A percentile compares a stretch with the other conserved stretches of the same genome.
These are phyloP conservation scores for Tetraodon nigroviridis DNA, from an alignment of 2,113 vertebrate genomes.

Conservation along the genomic window DNA sequence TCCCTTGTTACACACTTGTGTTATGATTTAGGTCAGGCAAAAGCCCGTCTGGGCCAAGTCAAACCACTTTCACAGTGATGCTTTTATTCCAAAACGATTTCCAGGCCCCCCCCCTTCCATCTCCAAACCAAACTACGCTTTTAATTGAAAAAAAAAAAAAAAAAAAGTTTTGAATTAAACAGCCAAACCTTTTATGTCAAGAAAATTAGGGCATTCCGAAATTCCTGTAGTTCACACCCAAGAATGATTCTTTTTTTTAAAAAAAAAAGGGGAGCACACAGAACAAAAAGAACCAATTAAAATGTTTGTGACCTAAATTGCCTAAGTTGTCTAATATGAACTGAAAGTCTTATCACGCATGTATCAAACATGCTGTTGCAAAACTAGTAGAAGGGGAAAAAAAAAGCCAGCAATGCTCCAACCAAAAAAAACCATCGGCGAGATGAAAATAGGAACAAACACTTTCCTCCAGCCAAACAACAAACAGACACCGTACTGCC, in stretches of 20 bases:
- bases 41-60: slow-evolving; percentile 28
- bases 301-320: no score
- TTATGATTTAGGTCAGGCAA: slow-evolving; percentile 57
- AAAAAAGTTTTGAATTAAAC: slow-evolving; percentile 42
- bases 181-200: slow-evolving; percentile 40
- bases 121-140: slow-evolving; percentile 47
- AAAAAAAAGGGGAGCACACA: slow-evolving; percentile 1
- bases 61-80: slow-evolving; percentile 57
- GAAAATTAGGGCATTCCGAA: slow-evolving; percentile 21
- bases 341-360: no score
- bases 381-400: no score
- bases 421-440: no score
- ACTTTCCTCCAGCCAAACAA: neutral
- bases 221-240: slow-evolving; percentile 18
- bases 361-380: no score
- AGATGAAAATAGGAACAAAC: no score
- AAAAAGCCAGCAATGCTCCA: no score
- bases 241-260: slow-evolving; percentile 10
- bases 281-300: no score
- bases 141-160: slow-evolving; percentile 52
- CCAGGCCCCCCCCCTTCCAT: slow-evolving; percentile 40
- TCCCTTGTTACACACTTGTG: slow-evolving; percentile 30
- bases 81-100: slow-evolving; percentile 55
- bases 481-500: neutral
- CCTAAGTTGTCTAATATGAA: no score